These are phyloP conservation scores for Nemotelus nigrinus DNA, from an alignment of 2,888 invertebrate genomes.

Conservation along the genomic window DNA sequence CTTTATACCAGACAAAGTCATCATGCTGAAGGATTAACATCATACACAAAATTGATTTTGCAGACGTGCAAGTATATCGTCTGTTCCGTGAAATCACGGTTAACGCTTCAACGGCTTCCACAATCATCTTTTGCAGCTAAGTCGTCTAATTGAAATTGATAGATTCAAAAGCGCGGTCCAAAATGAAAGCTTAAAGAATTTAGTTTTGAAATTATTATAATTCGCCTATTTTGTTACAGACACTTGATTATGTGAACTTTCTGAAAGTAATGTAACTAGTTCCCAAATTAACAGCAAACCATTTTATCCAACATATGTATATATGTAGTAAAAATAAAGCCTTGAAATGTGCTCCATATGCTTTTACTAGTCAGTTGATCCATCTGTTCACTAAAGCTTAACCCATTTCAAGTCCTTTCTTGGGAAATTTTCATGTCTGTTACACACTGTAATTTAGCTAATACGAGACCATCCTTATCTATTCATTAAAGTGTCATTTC, in stretches of 20 bases:
- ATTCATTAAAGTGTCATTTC: background rate
- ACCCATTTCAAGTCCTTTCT: background rate
- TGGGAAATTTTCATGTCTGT: background rate
- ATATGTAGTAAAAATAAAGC: too few relatives aligned
- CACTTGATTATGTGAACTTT: too few relatives aligned
- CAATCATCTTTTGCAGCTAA: conserved; percentile 21
- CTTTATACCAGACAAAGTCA: background rate
- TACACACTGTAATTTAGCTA: background rate
- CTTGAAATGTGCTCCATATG: too few relatives aligned
- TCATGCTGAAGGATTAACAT: conserved; percentile 35
- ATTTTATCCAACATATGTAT: too few relatives aligned
- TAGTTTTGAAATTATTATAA: too few relatives aligned
- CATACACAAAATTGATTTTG: conserved; percentile 36
- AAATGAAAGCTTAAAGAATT: too few relatives aligned
- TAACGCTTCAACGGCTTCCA: conserved; percentile 14
- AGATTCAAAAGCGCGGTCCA: background rate
- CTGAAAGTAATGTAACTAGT: too few relatives aligned
- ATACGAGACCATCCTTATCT: background rate
- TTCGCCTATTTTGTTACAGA: too few relatives aligned
- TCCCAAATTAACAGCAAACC: too few relatives aligned
- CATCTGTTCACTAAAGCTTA: too few relatives aligned
- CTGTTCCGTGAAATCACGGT: background rate
- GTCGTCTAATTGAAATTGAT: conserved; percentile 23
- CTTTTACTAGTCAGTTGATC: too few relatives aligned
- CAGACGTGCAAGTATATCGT: background rate